A percentile compares a stretch with the other conserved stretches of the same genome.
phyloP scores from a whole-genome alignment of 2,888 invertebrate species.

The Drosophila acutilabella region DNA sequence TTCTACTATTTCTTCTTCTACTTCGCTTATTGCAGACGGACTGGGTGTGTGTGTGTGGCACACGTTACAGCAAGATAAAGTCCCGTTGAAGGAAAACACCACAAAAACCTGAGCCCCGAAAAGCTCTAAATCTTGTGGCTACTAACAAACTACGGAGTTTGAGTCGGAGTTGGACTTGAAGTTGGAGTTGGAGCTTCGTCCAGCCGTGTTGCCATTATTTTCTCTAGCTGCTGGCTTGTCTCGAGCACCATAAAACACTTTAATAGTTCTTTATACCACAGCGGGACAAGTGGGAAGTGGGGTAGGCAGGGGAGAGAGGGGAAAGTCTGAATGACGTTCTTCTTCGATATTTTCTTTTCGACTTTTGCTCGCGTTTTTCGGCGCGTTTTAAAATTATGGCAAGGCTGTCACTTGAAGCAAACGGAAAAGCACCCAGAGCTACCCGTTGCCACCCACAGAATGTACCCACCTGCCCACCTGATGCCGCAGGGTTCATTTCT shows the following conservation, averaged over 20 bases:
- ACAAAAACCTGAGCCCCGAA: slow-evolving; percentile 60
- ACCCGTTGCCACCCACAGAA: background rate
- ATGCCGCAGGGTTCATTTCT: slow-evolving; percentile 11
- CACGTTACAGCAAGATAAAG: slow-evolving; percentile 59
- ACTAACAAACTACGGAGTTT: slow-evolving; percentile 3
- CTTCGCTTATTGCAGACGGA: background rate
- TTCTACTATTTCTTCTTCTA: background rate
- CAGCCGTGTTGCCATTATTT: slow-evolving; percentile 83
- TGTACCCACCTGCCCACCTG: slow-evolving; percentile 15
- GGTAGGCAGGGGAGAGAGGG: background rate
- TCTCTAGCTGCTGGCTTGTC: slow-evolving; percentile 80
- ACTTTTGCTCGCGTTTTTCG: slow-evolving; percentile 60
- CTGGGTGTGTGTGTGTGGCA: slow-evolving; percentile 27
- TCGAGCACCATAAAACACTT: slow-evolving; percentile 85
- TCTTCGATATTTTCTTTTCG: slow-evolving; percentile 56
- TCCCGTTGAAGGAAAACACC: slow-evolving; percentile 59
- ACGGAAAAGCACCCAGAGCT: slow-evolving; percentile 23
- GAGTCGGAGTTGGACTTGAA: background rate
- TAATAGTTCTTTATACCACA: slow-evolving; percentile 82
- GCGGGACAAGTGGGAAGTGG: background rate
- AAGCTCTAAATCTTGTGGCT: slow-evolving; percentile 66
- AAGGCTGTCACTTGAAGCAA: slow-evolving; percentile 66
- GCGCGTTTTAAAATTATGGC: slow-evolving; percentile 76
- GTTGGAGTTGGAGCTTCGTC: slow-evolving; percentile 43
- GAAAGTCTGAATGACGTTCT: slow-evolving; percentile 52